phyloP scores from a whole-genome alignment of 64 coral and sea anemone genomes.

The Montipora foliosa region DNA sequence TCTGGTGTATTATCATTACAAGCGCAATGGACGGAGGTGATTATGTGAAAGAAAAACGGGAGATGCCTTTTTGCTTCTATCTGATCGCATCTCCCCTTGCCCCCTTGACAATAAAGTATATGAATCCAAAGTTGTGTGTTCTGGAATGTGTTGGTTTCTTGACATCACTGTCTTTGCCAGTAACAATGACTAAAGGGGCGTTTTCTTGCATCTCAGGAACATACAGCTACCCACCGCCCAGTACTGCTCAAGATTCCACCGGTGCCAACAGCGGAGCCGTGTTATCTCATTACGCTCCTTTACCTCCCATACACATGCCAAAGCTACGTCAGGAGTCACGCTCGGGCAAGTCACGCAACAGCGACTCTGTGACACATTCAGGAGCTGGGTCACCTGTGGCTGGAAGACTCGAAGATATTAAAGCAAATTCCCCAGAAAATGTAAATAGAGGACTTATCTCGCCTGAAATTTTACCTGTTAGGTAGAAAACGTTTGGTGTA shows the following conservation, averaged over 20 bases:
- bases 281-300: conserved; percentile 58
- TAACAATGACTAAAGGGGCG: no score
- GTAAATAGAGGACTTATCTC: conserved; percentile 6
- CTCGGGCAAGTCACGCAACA: conserved; percentile 81
- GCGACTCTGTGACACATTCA: conserved; percentile 66
- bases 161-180: no score
- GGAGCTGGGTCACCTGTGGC: conserved; percentile 70
- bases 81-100: no score
- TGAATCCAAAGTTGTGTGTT: no score
- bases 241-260: conserved; percentile 57
- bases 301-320: conserved; percentile 95
- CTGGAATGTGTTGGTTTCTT: no score
- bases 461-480: conserved; percentile 68
- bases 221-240: conserved; percentile 34
- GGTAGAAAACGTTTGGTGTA: conserved; percentile 20
- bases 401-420: conserved; percentile 7
- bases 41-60: no score
- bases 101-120: no score
- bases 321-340: conserved; percentile 78
- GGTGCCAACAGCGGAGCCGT: conserved; percentile 50
- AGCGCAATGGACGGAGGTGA: no score
- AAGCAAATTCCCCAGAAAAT: not conserved
- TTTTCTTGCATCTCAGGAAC: not conserved
- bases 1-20: no score
- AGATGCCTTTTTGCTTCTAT: no score